Evolutionary conservation across 2,113 vertebrate genomes (phyloP), one percentile per base, ranked within the genome.

Genomic region (Montifringilla adamsi): DNA sequence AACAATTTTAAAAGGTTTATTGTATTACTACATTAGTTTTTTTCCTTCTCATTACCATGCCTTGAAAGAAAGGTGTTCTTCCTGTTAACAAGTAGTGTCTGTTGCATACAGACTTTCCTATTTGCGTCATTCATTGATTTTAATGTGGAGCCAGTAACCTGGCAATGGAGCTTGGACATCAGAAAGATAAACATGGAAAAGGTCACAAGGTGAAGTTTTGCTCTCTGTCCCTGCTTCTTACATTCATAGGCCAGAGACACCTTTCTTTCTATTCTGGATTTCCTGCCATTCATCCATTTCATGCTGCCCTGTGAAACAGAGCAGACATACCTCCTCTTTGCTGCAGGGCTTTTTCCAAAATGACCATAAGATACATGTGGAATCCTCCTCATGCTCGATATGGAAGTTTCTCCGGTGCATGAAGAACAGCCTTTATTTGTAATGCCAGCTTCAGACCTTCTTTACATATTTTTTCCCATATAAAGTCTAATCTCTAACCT

Each of bases 351-450:
- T 87, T 46, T 59, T 35, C 46, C 70, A 64, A 22, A n/a, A 74
- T 31, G 41, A 82, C 30, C 14, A 35, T 16, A 69, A 81, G 62
- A 59, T 33, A n/a, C 15, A 49, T 10, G 7, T 44, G 31, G 22
- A 75, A 44, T 67, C 16, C 26, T 89, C 12, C 37, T n/a, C 14
- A 52, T 56, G 12, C 11, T 74, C 47, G 4, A 60, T 84, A 24
- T 12, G 11, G 68, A 66, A 81, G 18, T 52, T 78, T 52, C n/a
- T 82, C 21, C 1, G 2, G 12, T 2, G 1, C 6, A 0, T 56
- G 37, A 69, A 89, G 33, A 91, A 52, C 30, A 55, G 13, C 12
- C 18, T 59, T 46, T 17, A 39, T 66, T 74, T 87, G 4, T 18
- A 43, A 69, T 55, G 49, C 8, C 35, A 87, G 15, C 30, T 73